Evolutionary conservation across 1,140 invertebrate genomes (phyloP).

Genomic region (Diabrotica undecimpunctata): DNA sequence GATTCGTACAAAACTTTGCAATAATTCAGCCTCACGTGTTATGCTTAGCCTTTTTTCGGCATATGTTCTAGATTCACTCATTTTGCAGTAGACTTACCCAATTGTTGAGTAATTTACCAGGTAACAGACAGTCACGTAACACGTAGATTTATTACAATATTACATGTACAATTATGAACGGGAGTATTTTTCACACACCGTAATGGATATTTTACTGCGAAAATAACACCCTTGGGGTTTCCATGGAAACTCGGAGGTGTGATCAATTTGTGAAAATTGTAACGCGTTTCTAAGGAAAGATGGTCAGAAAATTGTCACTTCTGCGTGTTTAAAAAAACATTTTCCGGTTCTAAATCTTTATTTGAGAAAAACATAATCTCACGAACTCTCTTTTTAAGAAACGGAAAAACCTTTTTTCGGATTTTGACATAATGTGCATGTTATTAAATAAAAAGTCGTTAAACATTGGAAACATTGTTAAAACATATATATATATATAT

Average conservation of each 20-base stretch:
- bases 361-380: too few species aligned
- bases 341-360: too few species aligned
- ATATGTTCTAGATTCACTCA: conserved; percentile 29
- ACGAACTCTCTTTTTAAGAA: too few species aligned
- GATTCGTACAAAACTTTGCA: conserved; percentile 71
- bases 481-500: too few species aligned
- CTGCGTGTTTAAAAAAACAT: too few species aligned
- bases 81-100: conserved; percentile 14
- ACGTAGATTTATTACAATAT: conserved; percentile 8
- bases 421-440: too few species aligned
- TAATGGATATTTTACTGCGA: conserved; percentile 17
- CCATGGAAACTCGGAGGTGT: conserved; percentile 35
- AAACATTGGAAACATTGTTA: too few species aligned
- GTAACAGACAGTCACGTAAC: conserved; percentile 5
- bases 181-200: not conserved
- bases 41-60: conserved; percentile 49
- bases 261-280: conserved; percentile 32
- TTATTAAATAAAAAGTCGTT: too few species aligned
- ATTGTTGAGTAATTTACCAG: not conserved
- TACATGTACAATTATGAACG: conserved; percentile 8
- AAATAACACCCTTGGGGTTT: conserved; percentile 35
- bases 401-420: too few species aligned
- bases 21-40: conserved; percentile 66
- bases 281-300: not conserved
- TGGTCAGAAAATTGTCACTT: too few species aligned